Base-by-base conservation (phyloP, 2,888 invertebrate species). In the Archaeoteleia sp. region DNA sequence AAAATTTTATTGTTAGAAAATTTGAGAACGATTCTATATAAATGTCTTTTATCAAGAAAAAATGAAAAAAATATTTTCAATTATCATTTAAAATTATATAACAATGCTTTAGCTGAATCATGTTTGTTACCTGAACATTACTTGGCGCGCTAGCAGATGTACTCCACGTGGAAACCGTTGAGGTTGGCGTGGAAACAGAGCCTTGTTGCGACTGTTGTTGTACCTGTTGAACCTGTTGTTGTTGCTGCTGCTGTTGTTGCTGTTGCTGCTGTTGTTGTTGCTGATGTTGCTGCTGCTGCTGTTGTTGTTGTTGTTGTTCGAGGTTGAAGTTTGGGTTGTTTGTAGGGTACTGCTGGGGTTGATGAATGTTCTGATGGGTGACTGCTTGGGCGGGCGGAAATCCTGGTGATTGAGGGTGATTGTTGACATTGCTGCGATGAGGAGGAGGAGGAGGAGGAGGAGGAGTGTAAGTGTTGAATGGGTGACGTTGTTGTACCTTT, bases 151-250 rank as follows among this genome's bases (percentile, higher is more conserved):
- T 75, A n/a, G 81, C 83, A 17, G 82, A 82, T 8, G 84, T 83
- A 25, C 77, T 84, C 83, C 83, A 85, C 13, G 82, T 83, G 0
- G 83, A 78, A 10, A 77, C 78, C 0, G 82, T 84, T 20, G 78
- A 86, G 1, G 80, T 80, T 72, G 76, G 86, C 74, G 83, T 86
- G 72, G 81, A 71, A 1, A 84, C 85, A 4, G 86, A 82, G 6
- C 72, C 83, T 74, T 25, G 86, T 81, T 23, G 87, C 78, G 23
- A 83, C 79, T 57, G 84, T 74, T 25, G 86, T 81, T 23, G 87
- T 77, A 20, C 83, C 79, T 57, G 84, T 78, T 85, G 86, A 25
- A 81, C 83, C 14, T 82, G 80, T 37, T 74, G 82, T 35, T 77
- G 78, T 17, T 75, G 79, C 34, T 75, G 78, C 30, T 71, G 76